A percentile compares a stretch with the other conserved stretches of the same genome.
These are phyloP conservation scores for Ciconia stormi DNA, from an alignment of 2,113 vertebrate species.

Conservation along the genomic window DNA sequence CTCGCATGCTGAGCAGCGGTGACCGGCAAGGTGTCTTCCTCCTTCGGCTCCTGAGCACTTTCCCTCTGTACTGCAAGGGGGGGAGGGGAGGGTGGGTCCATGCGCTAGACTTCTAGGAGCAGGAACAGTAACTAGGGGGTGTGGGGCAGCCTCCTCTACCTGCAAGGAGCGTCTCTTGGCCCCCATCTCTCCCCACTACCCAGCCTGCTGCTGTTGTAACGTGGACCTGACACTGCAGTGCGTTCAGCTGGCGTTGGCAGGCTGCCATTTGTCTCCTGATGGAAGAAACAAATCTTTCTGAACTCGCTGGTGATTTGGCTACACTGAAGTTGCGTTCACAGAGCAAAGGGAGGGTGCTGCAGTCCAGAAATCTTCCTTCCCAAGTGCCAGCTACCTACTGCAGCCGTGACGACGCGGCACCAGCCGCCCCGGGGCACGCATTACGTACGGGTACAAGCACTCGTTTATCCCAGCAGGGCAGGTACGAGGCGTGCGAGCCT, in stretches of 20 bases:
- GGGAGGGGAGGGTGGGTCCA: background rate
- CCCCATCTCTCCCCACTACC: rapidly evolving
- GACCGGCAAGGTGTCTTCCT: background rate
- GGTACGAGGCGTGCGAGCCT: background rate
- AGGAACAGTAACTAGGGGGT: rapidly evolving
- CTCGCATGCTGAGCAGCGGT: background rate
- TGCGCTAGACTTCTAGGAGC: rapidly evolving
- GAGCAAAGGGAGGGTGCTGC: background rate
- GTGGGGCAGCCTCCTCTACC: rapidly evolving
- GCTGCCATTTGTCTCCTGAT: background rate
- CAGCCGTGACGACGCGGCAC: background rate
- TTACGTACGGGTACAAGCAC: background rate
- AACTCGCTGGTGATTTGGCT: rapidly evolving
- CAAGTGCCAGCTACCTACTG: background rate
- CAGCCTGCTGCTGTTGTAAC: background rate
- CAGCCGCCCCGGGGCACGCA: background rate
- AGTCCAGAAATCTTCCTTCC: rapidly evolving
- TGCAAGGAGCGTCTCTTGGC: background rate
- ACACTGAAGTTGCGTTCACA: rapidly evolving
- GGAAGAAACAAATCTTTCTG: background rate
- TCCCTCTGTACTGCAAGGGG: background rate
- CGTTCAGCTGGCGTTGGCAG: background rate
- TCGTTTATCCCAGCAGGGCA: background rate
- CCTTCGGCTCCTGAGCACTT: background rate
- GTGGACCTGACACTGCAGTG: rapidly evolving